Conservation (phyloP, 23 tunicate genomes). For the Aplidium turbinatum region DNA sequence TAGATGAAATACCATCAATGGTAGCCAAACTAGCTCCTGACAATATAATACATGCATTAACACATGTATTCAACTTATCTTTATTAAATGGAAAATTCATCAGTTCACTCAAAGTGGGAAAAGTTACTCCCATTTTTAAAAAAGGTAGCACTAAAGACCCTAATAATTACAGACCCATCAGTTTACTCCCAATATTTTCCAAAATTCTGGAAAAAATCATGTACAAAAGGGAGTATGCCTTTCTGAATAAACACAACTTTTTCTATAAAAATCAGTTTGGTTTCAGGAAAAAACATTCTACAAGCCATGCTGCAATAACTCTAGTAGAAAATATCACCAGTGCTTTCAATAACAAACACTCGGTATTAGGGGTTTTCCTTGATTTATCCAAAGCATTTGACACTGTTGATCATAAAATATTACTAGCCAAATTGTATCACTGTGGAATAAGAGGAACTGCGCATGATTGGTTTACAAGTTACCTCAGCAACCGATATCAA, state of each 20-base stretch:
- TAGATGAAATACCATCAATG: constrained; percentile 5
- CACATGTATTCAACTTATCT: constrained; percentile 10
- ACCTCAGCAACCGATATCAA: not conserved
- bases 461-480: constrained; percentile 13
- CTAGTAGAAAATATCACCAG: not conserved
- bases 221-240: not conserved
- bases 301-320: not conserved
- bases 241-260: constrained; percentile 1
- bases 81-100: not conserved
- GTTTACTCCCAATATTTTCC: not conserved
- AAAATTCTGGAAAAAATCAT: constrained; percentile 23
- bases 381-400: constrained; percentile 38
- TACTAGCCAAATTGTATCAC: constrained; percentile 11
- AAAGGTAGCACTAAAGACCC: not conserved
- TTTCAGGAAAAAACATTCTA: constrained; percentile 5
- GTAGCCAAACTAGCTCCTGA: not conserved
- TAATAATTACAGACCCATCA: constrained; percentile 28
- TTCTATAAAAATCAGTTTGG: constrained; percentile 6
- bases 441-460: constrained; percentile 35
- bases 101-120: not conserved
- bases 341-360: not conserved
- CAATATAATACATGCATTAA: not conserved
- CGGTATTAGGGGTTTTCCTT: constrained; percentile 18
- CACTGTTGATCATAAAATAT: constrained; percentile 19
- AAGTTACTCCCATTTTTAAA: constrained; percentile 22